Evolutionary conservation across 2,888 invertebrate genomes (phyloP), one percentile per base, ranked within the genome.

Genomic region (Agrypnus murinus): DNA sequence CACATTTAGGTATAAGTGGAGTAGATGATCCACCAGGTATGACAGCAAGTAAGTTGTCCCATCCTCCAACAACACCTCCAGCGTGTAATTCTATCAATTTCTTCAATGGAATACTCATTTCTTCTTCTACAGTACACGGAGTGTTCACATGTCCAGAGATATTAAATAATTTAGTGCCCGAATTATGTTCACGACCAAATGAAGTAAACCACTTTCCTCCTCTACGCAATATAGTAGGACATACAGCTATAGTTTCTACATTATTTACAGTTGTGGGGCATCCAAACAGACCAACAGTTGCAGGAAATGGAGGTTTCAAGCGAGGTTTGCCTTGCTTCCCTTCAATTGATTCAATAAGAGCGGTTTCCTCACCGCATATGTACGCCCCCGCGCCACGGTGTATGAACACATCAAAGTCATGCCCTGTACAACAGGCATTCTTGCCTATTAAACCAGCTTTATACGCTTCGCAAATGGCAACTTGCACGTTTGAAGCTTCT

Each of bases 11-110:
- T 80, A 99, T 96, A 15, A 99, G 89, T 0, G 99, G 99, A 0
- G 98, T 98, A 0, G 99, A 99, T 0, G 98, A 98, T 0, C 99
- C 99, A 9, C 99, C 99, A 3, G 99, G 99, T 80, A 99, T 99
- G 74, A 99, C 92, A 40, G 95, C 98, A 25, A 98, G 87, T 69
- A 99, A 88, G 86, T 99, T 99, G 82, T 99, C 99, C 99, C 99
- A 99, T 7, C 99, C 99, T 0, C 99, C 99, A 67, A 89, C 91
- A 0, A 99, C 95, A 3, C 98, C 99, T 0, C 99, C 99, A 14
- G 96, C 95, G 85, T 99, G 99, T 38, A 92, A 87, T 85, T 99
- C 98, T 72, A 99, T 96, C 43, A 99, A 88, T 82, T 99, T 98
- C 81, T 93, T 95, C 60, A 99, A 87, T 0, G 98, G 95, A 73